phyloP scores from a whole-genome alignment of 2,888 invertebrate genomes.

The Meteorus colon region DNA sequence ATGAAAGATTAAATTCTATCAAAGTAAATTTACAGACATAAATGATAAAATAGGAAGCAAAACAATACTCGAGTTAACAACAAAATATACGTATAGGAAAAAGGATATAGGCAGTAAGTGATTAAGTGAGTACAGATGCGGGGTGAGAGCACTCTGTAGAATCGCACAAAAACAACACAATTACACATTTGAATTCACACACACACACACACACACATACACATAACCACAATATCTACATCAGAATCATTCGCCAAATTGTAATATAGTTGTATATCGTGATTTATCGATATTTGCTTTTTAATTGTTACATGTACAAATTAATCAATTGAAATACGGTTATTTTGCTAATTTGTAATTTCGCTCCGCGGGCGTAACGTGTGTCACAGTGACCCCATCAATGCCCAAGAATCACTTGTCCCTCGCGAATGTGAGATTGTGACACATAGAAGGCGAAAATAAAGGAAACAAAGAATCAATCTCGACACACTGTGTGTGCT shows the following conservation, averaged over 20 bases:
- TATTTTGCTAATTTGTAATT: constrained; percentile 2
- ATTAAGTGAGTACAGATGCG: not conserved
- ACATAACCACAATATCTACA: constrained; percentile 39
- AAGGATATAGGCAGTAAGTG: not conserved
- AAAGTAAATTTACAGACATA: not conserved
- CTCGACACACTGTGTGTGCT: not conserved
- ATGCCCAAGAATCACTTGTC: not conserved
- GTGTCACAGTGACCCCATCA: constrained; percentile 29
- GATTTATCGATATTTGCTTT: constrained; percentile 36
- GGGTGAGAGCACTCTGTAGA: constrained; percentile 28
- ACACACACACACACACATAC: not conserved
- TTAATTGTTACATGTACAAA: constrained; percentile 69
- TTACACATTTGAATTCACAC: not conserved
- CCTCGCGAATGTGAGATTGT: constrained; percentile 15
- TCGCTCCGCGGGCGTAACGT: not conserved
- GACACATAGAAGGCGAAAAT: not conserved
- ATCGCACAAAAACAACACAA: constrained; percentile 21
- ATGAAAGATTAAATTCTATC: constrained; percentile 16
- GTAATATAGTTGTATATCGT: constrained; percentile 57
- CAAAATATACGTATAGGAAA: not conserved
- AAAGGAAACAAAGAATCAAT: constrained; percentile 8
- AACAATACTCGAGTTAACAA: not conserved
- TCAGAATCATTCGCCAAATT: constrained; percentile 52
- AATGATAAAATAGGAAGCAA: not conserved
- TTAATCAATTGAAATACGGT: constrained; percentile 6